A percentile compares a stretch with the other conserved stretches of the same genome.
Evolutionary conservation across 2,797 vertebrate genomes (phyloP).

Genomic region (Eospalax fontanierii): DNA sequence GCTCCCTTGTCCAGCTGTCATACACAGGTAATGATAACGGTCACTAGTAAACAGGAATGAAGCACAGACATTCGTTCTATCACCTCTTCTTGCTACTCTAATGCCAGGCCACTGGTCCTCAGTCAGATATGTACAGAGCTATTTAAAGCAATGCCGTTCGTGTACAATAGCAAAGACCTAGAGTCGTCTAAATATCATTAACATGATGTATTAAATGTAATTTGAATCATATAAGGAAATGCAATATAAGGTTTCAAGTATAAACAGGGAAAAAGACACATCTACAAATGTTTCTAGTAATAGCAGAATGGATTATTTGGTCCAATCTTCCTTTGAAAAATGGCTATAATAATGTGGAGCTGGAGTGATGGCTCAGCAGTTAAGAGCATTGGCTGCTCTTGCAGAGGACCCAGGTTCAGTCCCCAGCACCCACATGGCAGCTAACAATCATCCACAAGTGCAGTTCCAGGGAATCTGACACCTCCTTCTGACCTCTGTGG

Average conservation of each 20-base stretch:
- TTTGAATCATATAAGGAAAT: conserved; percentile 3
- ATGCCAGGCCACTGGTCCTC: neutral
- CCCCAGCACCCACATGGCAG: no score
- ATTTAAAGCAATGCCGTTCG: neutral
- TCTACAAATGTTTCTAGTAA: conserved; percentile 17
- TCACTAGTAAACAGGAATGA: neutral
- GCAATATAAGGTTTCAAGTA: neutral
- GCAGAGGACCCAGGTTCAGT: no score
- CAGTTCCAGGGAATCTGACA: no score
- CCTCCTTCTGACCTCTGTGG: no score
- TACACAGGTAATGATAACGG: neutral
- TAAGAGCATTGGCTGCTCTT: no score
- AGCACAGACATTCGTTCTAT: no score
- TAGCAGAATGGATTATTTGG: neutral
- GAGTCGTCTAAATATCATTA: neutral
- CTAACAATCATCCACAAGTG: no score
- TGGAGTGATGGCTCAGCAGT: no score
- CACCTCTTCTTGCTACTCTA: no score
- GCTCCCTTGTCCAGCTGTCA: neutral
- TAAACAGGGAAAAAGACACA: neutral
- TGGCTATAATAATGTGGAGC: no score
- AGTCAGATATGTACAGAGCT: neutral
- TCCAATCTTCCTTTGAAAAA: no score
- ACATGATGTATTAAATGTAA: conserved; percentile 26
- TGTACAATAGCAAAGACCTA: conserved; percentile 14